Conservation (phyloP, 2,797 vertebrate genomes). For the Eleutherodactylus coqui region DNA sequence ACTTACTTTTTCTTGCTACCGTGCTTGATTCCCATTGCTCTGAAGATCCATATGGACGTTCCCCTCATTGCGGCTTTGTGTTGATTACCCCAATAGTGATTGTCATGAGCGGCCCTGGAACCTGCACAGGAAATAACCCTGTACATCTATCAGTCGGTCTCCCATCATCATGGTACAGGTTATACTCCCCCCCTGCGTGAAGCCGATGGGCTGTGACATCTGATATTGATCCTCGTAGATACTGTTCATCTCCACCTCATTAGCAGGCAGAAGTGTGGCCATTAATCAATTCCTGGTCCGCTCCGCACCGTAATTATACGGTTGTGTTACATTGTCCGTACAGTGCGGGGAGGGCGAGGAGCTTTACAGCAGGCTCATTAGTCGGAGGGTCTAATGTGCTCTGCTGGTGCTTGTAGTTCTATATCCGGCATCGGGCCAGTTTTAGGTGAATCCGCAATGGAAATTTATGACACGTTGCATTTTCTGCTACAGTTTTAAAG, state of each 20-base stretch:
- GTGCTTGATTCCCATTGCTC: no score
- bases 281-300: slow-evolving; percentile 11
- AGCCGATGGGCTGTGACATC: not conserved
- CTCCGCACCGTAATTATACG: not conserved
- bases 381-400: not conserved
- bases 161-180: not conserved
- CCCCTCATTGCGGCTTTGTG: no score
- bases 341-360: no score
- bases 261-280: not conserved
- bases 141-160: not conserved
- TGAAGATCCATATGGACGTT: no score
- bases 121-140: not conserved
- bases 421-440: not conserved
- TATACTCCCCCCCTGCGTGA: not conserved
- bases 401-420: not conserved
- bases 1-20: no score
- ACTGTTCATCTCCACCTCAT: not conserved
- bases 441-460: not conserved
- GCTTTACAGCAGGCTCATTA: not conserved
- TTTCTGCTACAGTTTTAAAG: not conserved
- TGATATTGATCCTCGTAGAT: slow-evolving; percentile 9
- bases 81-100: not conserved
- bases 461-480: not conserved
- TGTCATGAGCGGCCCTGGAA: not conserved
- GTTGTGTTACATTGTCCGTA: not conserved